Percentiles rank a stretch among this genome's conserved stretches.
Evolutionary conservation across 2,888 invertebrate genomes (phyloP).

Genomic region (Cosmorhoe ocellata): DNA sequence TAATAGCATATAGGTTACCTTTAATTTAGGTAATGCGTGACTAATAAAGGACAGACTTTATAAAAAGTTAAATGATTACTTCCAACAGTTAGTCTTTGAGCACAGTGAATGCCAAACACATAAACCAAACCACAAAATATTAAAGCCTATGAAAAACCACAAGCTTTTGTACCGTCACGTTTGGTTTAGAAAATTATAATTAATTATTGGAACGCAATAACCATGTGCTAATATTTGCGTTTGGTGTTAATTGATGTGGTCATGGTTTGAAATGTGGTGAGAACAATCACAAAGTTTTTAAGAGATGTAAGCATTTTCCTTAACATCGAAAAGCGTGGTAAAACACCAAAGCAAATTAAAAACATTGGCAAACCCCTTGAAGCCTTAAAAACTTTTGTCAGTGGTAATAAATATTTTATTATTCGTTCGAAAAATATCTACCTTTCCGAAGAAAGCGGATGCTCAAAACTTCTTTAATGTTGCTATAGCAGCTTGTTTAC

Average conservation of each 20-base stretch:
- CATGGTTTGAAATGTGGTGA: too few species aligned
- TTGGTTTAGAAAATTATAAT: constrained; percentile 15
- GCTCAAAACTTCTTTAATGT: neutral
- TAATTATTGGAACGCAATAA: constrained; percentile 12
- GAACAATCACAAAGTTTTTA: too few species aligned
- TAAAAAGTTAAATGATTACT: too few species aligned
- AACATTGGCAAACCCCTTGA: constrained; percentile 8
- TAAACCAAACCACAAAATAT: constrained; percentile 2
- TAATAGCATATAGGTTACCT: too few species aligned
- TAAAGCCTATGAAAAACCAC: constrained; percentile 13
- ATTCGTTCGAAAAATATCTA: neutral
- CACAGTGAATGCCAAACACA: constrained; percentile 9
- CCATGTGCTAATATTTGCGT: too few species aligned
- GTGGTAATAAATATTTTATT: constrained; percentile 3
- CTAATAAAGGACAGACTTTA: too few species aligned
- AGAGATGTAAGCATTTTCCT: too few species aligned
- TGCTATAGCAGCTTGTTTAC: too few species aligned
- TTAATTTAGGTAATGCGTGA: too few species aligned
- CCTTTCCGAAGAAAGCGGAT: neutral
- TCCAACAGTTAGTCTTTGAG: too few species aligned
- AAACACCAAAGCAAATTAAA: neutral
- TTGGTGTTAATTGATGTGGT: too few species aligned
- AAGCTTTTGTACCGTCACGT: constrained; percentile 10
- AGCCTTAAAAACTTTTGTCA: constrained; percentile 43
- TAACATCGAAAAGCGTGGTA: too few species aligned